Conservation (phyloP, 2,113 vertebrate species). For the Bos javanicus region DNA sequence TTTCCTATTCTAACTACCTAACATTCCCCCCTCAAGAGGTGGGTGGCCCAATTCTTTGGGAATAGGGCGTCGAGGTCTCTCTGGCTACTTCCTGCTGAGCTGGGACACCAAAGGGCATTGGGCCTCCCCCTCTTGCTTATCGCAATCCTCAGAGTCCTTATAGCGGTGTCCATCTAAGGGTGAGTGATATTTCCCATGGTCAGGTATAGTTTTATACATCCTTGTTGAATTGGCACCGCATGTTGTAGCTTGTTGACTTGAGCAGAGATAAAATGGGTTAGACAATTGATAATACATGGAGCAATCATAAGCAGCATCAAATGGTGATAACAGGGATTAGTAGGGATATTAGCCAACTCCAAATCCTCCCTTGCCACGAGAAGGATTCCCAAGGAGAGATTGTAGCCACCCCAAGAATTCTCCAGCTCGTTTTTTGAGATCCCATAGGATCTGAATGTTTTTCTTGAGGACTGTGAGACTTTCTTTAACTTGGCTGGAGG, state of each 20-base stretch:
- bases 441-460: not conserved
- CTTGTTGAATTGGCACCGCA: not conserved
- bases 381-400: not conserved
- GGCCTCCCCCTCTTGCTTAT: not conserved
- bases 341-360: not conserved
- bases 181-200: not conserved
- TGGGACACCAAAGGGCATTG: not conserved
- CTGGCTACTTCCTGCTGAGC: not conserved
- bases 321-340: not conserved
- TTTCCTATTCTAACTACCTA: not conserved
- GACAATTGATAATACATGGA: not conserved
- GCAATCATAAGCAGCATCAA: not conserved
- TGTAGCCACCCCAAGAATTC: not conserved
- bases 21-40: not conserved
- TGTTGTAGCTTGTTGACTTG: not conserved
- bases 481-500: not conserved
- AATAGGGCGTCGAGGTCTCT: not conserved
- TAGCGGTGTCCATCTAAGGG: not conserved
- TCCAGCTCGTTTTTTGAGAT: not conserved
- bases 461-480: not conserved
- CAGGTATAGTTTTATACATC: not conserved
- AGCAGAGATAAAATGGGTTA: not conserved
- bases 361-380: not conserved
- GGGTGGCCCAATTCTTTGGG: not conserved
- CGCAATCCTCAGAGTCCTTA: not conserved